Evolutionary conservation across 2,797 vertebrate species (phyloP).

Genomic region (Valencia hispanica): DNA sequence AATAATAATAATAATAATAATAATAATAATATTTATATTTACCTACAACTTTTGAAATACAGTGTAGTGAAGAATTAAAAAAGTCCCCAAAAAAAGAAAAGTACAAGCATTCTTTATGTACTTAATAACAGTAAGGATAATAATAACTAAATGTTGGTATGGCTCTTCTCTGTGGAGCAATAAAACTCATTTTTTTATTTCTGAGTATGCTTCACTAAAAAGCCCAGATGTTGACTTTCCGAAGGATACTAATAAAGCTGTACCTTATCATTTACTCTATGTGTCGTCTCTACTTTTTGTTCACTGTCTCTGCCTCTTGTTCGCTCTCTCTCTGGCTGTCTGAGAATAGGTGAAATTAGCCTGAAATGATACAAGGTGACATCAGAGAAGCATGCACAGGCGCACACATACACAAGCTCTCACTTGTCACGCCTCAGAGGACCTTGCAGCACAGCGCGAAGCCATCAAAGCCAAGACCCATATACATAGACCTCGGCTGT

Average conservation of each 20-base stretch:
- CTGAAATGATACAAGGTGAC: slow-evolving; percentile 82
- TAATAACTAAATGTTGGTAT: background rate
- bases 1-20: too few relatives aligned
- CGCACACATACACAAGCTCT: slow-evolving; percentile 37
- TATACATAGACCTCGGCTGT: slow-evolving; percentile 69
- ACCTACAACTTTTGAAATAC: slow-evolving; percentile 26
- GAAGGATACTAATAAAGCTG: slow-evolving; percentile 72
- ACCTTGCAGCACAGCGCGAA: slow-evolving; percentile 62
- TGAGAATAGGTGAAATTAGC: slow-evolving; percentile 79
- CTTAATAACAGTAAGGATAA: background rate
- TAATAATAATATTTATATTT: too few relatives aligned
- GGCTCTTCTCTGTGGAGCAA: slow-evolving; percentile 2
- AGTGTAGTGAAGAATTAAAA: slow-evolving; percentile 1
- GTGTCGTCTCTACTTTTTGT: slow-evolving; percentile 54
- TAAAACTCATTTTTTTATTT: slow-evolving; percentile 33
- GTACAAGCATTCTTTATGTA: background rate
- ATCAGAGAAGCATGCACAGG: slow-evolving; percentile 65
- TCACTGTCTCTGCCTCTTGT: slow-evolving; percentile 47
- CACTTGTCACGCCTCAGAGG: slow-evolving; percentile 67
- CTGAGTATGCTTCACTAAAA: slow-evolving; percentile 12
- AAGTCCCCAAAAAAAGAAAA: background rate
- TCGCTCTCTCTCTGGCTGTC: slow-evolving; percentile 51
- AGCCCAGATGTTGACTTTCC: slow-evolving; percentile 25
- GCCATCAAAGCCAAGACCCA: slow-evolving; percentile 74
- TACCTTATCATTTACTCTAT: slow-evolving; percentile 65